phyloP scores from a whole-genome alignment of 1,140 invertebrate genomes.

The Limonius californicus region DNA sequence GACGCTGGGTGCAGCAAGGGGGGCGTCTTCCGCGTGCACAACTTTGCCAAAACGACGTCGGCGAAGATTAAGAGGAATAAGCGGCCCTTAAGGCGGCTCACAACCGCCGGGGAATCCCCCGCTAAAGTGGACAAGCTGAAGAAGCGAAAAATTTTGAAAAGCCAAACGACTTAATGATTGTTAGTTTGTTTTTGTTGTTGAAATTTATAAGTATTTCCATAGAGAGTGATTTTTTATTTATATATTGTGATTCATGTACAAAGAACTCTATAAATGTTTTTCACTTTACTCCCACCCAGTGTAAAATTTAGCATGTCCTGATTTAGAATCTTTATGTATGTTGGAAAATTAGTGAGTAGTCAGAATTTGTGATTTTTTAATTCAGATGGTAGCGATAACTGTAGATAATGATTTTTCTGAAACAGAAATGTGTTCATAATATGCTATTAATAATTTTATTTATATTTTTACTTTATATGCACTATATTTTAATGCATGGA shows the following conservation, averaged over 20 bases:
- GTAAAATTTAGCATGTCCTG: no score
- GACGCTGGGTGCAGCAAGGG: slow-evolving; percentile 33
- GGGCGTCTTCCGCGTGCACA: slow-evolving; percentile 34
- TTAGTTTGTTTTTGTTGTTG: slow-evolving; percentile 7
- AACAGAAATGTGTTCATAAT: no score
- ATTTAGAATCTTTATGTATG: no score
- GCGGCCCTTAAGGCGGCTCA: slow-evolving; percentile 32
- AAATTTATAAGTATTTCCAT: slow-evolving; percentile 3
- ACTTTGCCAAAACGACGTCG: slow-evolving; percentile 34
- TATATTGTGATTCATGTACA: slow-evolving; percentile 5
- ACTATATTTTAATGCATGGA: no score
- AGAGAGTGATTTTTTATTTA: background rate
- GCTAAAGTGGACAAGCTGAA: slow-evolving; percentile 38
- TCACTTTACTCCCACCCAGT: no score
- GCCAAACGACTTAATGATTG: background rate
- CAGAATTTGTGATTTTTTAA: no score
- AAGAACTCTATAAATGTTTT: background rate
- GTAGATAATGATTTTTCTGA: no score
- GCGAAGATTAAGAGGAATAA: slow-evolving; percentile 34
- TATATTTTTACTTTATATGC: no score
- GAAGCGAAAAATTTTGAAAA: slow-evolving; percentile 31
- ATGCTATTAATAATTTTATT: no score
- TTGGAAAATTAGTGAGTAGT: no score
- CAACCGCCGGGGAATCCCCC: slow-evolving; percentile 22
- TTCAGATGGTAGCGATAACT: no score